phyloP scores from a whole-genome alignment of 2,888 invertebrate species.

The Anoplius nigerrimus region DNA sequence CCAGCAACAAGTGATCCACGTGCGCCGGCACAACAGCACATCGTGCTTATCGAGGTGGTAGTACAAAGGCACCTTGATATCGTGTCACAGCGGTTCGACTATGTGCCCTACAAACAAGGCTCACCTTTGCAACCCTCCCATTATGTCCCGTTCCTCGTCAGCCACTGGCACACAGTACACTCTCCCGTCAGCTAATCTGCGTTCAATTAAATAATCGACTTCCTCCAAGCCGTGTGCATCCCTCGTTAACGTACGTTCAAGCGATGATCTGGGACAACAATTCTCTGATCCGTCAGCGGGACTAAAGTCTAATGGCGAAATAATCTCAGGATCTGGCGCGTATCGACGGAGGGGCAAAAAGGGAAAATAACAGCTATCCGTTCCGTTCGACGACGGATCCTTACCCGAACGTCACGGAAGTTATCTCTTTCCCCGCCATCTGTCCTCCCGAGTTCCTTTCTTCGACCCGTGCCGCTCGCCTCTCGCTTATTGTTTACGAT shows the following conservation, averaged over 20 bases:
- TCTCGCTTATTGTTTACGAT: constrained; percentile 68
- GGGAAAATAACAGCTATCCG: neutral
- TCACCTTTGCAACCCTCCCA: constrained; percentile 49
- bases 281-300: no score
- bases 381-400: neutral
- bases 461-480: constrained; percentile 25
- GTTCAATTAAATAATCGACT: constrained; percentile 28
- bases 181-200: constrained; percentile 35
- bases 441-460: constrained; percentile 39
- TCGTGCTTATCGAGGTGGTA: constrained; percentile 35
- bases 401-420: neutral
- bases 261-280: no score
- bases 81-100: constrained; percentile 47
- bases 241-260: no score
- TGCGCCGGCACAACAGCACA: constrained; percentile 41
- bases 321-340: neutral
- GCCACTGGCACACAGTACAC: no score
- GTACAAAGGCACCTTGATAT: constrained; percentile 42
- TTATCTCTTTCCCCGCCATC: constrained; percentile 48
- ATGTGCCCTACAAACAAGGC: constrained; percentile 23
- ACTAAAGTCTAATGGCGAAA: neutral
- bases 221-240: no score
- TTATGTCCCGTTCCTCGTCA: constrained; percentile 36
- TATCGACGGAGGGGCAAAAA: neutral
- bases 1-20: constrained; percentile 58